phyloP scores from a whole-genome alignment of 2,113 vertebrate genomes.

The Elephas maximus region DNA sequence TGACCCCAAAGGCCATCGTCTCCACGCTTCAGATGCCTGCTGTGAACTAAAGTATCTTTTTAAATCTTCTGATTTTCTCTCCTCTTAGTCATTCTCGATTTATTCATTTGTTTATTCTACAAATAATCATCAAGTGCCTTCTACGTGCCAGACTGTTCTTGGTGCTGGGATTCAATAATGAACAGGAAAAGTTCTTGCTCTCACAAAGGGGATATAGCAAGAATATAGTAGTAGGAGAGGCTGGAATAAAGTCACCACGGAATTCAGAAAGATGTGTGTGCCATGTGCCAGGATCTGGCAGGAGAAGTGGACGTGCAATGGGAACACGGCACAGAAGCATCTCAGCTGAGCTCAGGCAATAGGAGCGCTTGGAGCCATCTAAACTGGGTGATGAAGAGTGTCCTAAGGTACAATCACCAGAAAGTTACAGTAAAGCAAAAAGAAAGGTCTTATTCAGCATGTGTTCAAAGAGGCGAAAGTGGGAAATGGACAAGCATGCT shows the following conservation, averaged over 20 bases:
- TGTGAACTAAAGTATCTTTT: background rate
- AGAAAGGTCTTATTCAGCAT: too few species aligned
- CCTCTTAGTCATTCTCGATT: background rate
- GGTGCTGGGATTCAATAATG: background rate
- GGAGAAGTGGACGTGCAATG: background rate
- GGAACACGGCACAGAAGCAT: too few species aligned
- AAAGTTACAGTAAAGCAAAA: too few species aligned
- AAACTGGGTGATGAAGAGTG: background rate
- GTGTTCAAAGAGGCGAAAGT: too few species aligned
- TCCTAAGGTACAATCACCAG: too few species aligned
- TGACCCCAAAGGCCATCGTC: background rate
- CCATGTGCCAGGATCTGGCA: fast-evolving
- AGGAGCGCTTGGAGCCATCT: background rate
- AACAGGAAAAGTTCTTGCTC: background rate
- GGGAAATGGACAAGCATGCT: too few species aligned
- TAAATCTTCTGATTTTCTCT: background rate
- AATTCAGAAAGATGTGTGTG: background rate
- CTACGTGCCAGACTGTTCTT: background rate
- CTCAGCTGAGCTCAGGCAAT: background rate
- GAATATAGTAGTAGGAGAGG: background rate
- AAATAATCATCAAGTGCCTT: background rate
- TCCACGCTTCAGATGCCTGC: background rate
- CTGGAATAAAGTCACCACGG: constrained; percentile 31
- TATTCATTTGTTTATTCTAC: background rate
- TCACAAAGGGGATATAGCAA: background rate